phyloP scores from a whole-genome alignment of 1,140 invertebrate species.

The Parasteatoda tepidariorum region DNA sequence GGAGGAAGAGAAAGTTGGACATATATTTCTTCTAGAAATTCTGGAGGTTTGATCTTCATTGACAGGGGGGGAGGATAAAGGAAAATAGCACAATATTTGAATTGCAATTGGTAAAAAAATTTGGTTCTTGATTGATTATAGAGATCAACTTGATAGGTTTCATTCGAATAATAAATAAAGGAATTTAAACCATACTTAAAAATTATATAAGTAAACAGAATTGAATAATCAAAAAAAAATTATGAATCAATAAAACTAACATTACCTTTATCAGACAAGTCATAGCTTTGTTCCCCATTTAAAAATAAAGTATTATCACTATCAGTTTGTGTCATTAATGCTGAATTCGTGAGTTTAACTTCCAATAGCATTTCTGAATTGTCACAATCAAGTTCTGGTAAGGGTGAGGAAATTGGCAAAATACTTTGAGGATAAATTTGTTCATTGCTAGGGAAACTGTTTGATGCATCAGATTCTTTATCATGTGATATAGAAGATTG shows the following conservation, averaged over 20 bases:
- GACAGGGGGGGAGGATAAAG: no score
- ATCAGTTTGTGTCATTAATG: slow-evolving; percentile 4
- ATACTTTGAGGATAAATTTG: background rate
- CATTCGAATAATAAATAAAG: no score
- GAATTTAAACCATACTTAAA: no score
- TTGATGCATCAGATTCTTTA: slow-evolving; percentile 45
- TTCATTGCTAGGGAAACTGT: slow-evolving; percentile 35
- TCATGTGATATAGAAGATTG: slow-evolving; percentile 35
- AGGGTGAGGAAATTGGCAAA: slow-evolving; percentile 8
- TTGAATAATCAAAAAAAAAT: background rate
- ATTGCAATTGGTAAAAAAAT: no score
- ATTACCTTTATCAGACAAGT: slow-evolving; percentile 42
- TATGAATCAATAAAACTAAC: background rate
- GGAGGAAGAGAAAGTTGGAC: no score
- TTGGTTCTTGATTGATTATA: no score
- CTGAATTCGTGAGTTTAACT: background rate
- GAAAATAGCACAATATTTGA: no score
- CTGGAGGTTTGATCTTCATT: no score
- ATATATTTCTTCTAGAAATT: no score
- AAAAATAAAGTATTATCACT: slow-evolving; percentile 22
- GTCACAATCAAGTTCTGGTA: background rate
- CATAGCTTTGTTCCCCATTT: slow-evolving; percentile 20
- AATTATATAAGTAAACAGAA: background rate
- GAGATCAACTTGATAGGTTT: no score
- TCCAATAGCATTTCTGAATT: background rate